Percentiles rank a stretch among this genome's conserved stretches.
Conservation (phyloP, 35 echinoderm and acorn worm species). For the Heliocidaris erythrogramma region DNA sequence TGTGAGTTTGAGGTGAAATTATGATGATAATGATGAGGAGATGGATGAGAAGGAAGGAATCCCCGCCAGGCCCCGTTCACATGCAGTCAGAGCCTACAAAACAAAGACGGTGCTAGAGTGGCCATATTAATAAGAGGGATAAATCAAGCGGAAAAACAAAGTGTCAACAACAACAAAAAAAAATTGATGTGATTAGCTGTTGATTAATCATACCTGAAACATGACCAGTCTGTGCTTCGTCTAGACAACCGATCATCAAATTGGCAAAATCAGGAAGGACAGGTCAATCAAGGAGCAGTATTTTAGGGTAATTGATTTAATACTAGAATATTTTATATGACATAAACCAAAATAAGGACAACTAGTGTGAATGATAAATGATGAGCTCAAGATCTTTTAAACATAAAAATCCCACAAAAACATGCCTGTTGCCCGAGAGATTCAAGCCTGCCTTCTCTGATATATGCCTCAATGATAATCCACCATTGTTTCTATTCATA, state of each 20-base stretch:
- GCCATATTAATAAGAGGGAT: background rate
- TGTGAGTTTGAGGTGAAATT: background rate
- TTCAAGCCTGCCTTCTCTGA: background rate
- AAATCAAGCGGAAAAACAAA: conserved; percentile 26
- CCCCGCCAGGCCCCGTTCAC: background rate
- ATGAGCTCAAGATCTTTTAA: background rate
- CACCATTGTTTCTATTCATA: background rate
- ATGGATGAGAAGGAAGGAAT: conserved; percentile 5
- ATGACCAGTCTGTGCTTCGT: conserved; percentile 30
- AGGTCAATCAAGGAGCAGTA: background rate
- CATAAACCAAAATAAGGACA: background rate
- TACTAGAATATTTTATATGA: background rate
- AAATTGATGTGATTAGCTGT: conserved; percentile 13
- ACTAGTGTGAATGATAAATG: background rate
- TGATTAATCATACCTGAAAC: conserved; percentile 27
- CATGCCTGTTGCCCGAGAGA: background rate
- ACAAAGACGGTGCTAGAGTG: conserved; percentile 17
- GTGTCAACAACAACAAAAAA: background rate
- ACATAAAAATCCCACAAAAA: background rate
- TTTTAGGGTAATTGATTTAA: background rate
- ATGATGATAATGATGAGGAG: conserved; percentile 18
- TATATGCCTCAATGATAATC: background rate
- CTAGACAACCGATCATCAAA: conserved; percentile 3
- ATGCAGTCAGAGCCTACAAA: conserved; percentile 19
- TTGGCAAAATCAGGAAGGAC: conserved; percentile 21